phyloP scores from a whole-genome alignment of 2,113 vertebrate species.

The Amphiprion ocellaris region DNA sequence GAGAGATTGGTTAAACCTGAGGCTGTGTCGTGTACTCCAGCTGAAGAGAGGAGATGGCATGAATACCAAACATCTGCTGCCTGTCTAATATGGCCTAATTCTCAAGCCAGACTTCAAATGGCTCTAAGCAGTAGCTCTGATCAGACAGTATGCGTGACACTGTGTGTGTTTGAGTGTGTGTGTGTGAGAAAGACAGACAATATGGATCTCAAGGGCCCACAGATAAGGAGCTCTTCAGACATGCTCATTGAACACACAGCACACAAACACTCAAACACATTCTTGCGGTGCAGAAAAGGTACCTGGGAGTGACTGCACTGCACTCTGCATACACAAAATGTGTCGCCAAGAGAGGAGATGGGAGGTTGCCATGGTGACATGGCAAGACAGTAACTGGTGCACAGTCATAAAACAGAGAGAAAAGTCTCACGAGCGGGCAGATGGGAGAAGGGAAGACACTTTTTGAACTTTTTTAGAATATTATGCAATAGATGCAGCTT shows the following conservation, averaged over 20 bases:
- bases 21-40: constrained; percentile 31
- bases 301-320: constrained; percentile 51
- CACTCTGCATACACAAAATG: constrained; percentile 30
- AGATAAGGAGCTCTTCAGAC: constrained; percentile 70
- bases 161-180: constrained; percentile 24
- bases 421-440: constrained; percentile 50
- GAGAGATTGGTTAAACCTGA: constrained; percentile 37
- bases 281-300: constrained; percentile 43
- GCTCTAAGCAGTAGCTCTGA: constrained; percentile 48
- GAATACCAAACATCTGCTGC: constrained; percentile 79
- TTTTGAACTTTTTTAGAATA: neutral
- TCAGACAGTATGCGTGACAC: constrained; percentile 28
- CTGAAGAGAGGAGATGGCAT: constrained; percentile 25
- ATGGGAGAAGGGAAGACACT: constrained; percentile 33
- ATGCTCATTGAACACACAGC: constrained; percentile 36
- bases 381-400: constrained; percentile 56
- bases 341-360: constrained; percentile 51
- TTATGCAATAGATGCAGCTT: constrained; percentile 34
- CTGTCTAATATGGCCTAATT: constrained; percentile 61
- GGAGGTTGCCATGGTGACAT: constrained; percentile 70
- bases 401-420: constrained; percentile 79
- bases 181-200: constrained; percentile 36
- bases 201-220: constrained; percentile 52
- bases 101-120: constrained; percentile 71
- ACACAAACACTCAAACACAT: constrained; percentile 58